A percentile compares a stretch with the other conserved stretches of the same genome.
Evolutionary conservation across 2,113 vertebrate species (phyloP).

Genomic region (Cercopithecus mona): DNA sequence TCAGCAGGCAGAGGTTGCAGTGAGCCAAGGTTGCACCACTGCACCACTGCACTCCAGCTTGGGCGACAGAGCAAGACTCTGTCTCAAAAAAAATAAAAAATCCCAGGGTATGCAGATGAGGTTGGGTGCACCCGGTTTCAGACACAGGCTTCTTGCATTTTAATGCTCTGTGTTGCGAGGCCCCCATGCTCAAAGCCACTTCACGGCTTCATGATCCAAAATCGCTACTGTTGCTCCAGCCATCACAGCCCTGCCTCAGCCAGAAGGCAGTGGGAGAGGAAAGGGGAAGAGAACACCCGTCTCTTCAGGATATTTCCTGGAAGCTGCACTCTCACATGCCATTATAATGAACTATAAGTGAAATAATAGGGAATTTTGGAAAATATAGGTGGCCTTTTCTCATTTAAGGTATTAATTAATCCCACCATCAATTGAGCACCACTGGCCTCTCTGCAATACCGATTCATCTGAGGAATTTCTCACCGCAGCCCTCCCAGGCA

Average conservation of each 20-base stretch:
- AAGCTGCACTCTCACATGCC: fast-evolving
- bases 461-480: neutral
- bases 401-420: neutral
- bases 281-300: fast-evolving
- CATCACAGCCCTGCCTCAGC: neutral
- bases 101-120: fast-evolving
- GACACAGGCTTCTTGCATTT: neutral
- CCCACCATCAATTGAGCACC: fast-evolving
- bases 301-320: neutral
- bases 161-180: neutral
- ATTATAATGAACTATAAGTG: neutral
- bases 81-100: too few species aligned
- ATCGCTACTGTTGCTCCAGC: neutral
- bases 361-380: neutral
- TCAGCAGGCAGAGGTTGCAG: too few species aligned
- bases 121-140: neutral
- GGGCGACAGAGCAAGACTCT: too few species aligned
- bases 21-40: too few species aligned
- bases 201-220: too few species aligned
- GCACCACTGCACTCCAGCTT: too few species aligned
- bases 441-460: neutral
- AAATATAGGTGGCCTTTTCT: neutral
- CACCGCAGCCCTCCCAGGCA: neutral
- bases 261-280: neutral
- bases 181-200: neutral